Percentiles rank a stretch among this genome's conserved stretches.
Conservation (phyloP, 1,140 invertebrate genomes). For the Ceratosolen solmsi region DNA sequence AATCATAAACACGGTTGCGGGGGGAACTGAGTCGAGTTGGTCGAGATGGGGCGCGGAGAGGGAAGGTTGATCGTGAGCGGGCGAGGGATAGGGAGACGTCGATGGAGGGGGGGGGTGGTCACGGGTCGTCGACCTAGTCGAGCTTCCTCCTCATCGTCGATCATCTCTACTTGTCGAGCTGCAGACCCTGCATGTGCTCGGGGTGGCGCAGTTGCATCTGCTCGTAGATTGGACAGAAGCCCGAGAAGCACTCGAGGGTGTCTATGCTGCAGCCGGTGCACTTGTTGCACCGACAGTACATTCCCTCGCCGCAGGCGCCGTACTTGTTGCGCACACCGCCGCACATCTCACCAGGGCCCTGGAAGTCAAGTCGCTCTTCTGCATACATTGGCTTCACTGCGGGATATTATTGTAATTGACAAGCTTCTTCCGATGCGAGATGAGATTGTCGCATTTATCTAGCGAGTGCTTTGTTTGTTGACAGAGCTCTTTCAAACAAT, state of each 20-base stretch:
- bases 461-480: too few relatives aligned
- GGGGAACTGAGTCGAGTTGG: background rate
- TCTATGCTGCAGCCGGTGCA: slow-evolving; percentile 73
- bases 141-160: background rate
- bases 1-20: background rate
- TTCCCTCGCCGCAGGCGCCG: slow-evolving; percentile 74
- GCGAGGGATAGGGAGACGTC: background rate
- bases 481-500: too few relatives aligned
- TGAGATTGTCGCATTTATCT: too few relatives aligned
- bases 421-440: too few relatives aligned
- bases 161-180: slow-evolving; percentile 40
- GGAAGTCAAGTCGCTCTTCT: background rate
- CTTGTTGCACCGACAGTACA: slow-evolving; percentile 72
- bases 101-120: background rate
- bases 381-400: background rate
- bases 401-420: too few relatives aligned
- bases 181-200: slow-evolving; percentile 35
- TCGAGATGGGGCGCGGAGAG: background rate
- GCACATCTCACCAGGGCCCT: slow-evolving; percentile 74
- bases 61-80: too few relatives aligned
- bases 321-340: slow-evolving; percentile 68
- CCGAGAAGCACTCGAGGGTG: slow-evolving; percentile 66
- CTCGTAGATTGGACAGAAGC: slow-evolving; percentile 53
- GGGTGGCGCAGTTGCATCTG: slow-evolving; percentile 41
- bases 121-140: background rate